Conservation (phyloP, 2,888 invertebrate species). For the Ctena decussata region DNA sequence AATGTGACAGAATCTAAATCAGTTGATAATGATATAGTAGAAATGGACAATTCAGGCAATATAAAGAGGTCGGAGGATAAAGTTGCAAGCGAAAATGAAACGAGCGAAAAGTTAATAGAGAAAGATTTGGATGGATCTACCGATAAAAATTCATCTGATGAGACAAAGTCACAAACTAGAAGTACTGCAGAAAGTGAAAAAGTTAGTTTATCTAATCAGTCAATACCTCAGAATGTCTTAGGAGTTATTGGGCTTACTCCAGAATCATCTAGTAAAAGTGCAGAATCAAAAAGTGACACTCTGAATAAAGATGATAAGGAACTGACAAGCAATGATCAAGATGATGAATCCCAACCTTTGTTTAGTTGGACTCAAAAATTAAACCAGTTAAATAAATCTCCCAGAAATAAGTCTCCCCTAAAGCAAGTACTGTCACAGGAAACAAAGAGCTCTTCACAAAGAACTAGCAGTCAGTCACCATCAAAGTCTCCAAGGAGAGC, state of each 20-base stretch:
- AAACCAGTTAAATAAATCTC: conserved; percentile 49
- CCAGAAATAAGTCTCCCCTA: conserved; percentile 31
- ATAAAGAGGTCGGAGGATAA: neutral
- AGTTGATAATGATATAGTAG: neutral
- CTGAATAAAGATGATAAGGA: neutral
- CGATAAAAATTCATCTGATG: neutral
- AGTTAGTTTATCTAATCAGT: neutral
- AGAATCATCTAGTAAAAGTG: conserved; percentile 43
- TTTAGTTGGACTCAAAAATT: conserved; percentile 60
- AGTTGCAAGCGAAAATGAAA: neutral
- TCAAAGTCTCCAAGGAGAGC: conserved; percentile 59
- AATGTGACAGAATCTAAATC: neutral
- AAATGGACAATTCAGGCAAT: neutral
- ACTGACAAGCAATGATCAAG: neutral
- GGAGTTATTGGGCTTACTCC: conserved; percentile 37
- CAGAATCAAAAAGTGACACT: conserved; percentile 8
- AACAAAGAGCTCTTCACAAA: conserved; percentile 33
- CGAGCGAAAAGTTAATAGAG: too few relatives aligned
- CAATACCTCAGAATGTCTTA: conserved; percentile 58
- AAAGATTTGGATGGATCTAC: neutral
- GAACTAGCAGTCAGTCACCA: conserved; percentile 43
- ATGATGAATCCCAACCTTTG: conserved; percentile 41
- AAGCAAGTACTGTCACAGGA: conserved; percentile 47
- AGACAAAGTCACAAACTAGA: neutral
- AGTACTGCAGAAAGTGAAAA: neutral